Percentiles rank a stretch among this genome's conserved stretches.
phyloP scores from a whole-genome alignment of 2,888 invertebrate species.

The Mimas tiliae region DNA sequence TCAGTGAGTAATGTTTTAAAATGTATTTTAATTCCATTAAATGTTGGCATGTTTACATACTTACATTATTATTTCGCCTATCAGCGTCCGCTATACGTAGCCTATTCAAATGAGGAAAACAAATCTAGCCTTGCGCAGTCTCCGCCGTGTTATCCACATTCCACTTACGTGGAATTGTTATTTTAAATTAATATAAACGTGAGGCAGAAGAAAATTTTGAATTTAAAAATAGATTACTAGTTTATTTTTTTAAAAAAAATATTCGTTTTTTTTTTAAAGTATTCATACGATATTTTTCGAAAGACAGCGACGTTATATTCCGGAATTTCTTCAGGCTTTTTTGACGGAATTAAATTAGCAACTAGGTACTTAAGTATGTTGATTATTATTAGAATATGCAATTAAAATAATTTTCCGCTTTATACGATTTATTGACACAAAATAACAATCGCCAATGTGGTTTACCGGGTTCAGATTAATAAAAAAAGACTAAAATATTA shows the following conservation, averaged over 20 bases:
- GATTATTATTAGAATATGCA: neutral
- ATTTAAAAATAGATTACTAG: no score
- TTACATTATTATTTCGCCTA: no score
- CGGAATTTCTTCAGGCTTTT: neutral
- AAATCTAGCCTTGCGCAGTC: no score
- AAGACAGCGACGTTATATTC: neutral
- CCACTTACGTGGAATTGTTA: no score
- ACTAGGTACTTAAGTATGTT: neutral
- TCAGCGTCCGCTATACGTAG: no score
- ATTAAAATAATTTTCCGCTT: neutral
- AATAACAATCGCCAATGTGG: neutral
- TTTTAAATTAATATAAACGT: no score
- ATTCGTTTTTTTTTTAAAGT: no score
- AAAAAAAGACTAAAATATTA: neutral
- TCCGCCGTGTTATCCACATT: no score
- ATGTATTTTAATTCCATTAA: neutral
- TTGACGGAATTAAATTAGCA: neutral
- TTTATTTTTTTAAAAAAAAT: no score
- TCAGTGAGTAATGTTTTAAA: slow-evolving; percentile 51
- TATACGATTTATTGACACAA: neutral
- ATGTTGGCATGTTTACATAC: neutral
- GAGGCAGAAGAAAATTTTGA: no score
- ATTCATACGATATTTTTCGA: no score
- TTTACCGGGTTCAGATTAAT: slow-evolving; percentile 2
- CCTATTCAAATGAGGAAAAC: no score